Evolutionary conservation across 2,113 vertebrate species (phyloP).

Genomic region (Mesitornis unicolor): DNA sequence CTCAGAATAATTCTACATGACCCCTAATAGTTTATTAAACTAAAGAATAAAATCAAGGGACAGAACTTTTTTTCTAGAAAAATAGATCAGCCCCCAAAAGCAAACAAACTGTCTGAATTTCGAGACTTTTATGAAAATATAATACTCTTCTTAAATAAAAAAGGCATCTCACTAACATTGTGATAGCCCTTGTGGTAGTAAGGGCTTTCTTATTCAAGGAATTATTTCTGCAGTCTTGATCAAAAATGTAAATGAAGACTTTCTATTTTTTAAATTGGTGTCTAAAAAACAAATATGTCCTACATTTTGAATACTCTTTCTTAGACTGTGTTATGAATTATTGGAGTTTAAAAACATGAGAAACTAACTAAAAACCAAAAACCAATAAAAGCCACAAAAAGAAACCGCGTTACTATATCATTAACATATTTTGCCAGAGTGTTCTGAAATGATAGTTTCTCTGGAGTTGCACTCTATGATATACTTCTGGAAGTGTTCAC

Average conservation of each 20-base stretch:
- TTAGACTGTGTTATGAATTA: not conserved
- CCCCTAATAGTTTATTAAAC: not conserved
- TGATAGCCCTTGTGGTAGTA: not conserved
- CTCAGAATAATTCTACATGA: not conserved
- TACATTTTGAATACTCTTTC: not conserved
- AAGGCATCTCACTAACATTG: accelerated
- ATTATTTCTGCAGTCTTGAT: not conserved
- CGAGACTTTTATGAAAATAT: not conserved
- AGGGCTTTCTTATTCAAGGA: not conserved
- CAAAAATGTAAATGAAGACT: not conserved
- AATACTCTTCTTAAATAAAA: not conserved
- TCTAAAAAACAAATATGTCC: not conserved
- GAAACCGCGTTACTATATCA: not conserved
- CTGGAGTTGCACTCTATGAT: not conserved
- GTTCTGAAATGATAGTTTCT: not conserved
- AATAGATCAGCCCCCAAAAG: not conserved
- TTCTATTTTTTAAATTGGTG: not conserved
- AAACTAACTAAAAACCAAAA: not conserved
- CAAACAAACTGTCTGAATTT: not conserved
- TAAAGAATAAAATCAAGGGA: not conserved
- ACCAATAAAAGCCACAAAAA: not conserved
- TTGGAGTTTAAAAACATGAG: not conserved
- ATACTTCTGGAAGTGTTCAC: not conserved
- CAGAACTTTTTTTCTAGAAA: not conserved
- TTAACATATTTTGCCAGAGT: accelerated